Evolutionary conservation across 2,797 vertebrate genomes (phyloP).

Genomic region (Babyrousa celebensis): DNA sequence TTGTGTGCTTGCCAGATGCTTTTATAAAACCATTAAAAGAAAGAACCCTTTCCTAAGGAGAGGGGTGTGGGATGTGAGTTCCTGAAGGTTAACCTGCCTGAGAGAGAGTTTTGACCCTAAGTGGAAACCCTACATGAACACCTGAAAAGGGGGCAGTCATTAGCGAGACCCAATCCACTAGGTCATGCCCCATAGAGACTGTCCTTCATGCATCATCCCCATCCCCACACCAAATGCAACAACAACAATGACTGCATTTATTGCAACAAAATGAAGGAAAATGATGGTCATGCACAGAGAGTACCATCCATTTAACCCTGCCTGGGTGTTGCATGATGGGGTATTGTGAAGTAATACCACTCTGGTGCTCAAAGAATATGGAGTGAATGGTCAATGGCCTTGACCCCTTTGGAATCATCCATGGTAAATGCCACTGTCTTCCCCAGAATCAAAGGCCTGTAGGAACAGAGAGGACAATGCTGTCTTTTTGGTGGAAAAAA

Average conservation of each 20-base stretch:
- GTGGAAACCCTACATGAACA: slow-evolving; percentile 22
- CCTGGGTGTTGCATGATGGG: accelerated
- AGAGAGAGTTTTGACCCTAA: slow-evolving; percentile 75
- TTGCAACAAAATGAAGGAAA: accelerated
- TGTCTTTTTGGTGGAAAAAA: not conserved
- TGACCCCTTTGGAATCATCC: not conserved
- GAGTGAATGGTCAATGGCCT: not conserved
- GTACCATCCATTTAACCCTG: accelerated
- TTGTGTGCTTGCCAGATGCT: slow-evolving; percentile 85
- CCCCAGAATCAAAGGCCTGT: accelerated
- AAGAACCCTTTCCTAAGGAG: slow-evolving; percentile 83
- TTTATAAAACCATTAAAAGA: slow-evolving; percentile 88
- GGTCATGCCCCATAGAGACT: not conserved
- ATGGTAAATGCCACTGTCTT: not conserved
- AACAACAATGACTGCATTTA: accelerated
- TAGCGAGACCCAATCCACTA: not conserved
- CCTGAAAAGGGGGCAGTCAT: slow-evolving; percentile 36
- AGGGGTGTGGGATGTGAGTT: slow-evolving; percentile 84
- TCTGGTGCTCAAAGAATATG: not conserved
- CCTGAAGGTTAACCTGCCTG: slow-evolving; percentile 82
- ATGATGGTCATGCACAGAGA: accelerated
- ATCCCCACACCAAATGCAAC: too few relatives aligned
- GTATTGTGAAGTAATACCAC: not conserved
- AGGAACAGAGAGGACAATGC: not conserved
- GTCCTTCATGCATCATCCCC: not conserved